Evolutionary conservation across 1,140 invertebrate species (phyloP).

Genomic region (Nasonia vitripennis): DNA sequence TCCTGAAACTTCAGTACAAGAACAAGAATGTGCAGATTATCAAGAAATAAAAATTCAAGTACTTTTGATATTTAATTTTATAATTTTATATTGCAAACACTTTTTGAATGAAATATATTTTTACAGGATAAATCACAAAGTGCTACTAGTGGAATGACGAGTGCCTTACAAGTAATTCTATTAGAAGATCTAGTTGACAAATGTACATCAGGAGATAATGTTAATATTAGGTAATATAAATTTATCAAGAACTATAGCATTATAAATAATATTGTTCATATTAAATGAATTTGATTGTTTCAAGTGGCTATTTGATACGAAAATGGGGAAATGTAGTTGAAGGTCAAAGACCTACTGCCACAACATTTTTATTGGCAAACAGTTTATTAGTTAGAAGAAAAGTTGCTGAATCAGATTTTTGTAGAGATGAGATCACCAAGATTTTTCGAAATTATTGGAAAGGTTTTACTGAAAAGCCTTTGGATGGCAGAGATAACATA

Average conservation of each 20-base stretch:
- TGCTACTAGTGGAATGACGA: conserved; percentile 56
- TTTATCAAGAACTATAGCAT: conserved; percentile 12
- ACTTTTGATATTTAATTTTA: conserved; percentile 36
- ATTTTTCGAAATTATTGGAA: conserved; percentile 88
- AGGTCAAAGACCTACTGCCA: conserved; percentile 79
- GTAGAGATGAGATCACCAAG: conserved; percentile 78
- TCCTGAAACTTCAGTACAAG: conserved; percentile 75
- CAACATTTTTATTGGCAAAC: conserved; percentile 68
- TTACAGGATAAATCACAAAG: conserved; percentile 62
- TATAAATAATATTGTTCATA: conserved; percentile 15
- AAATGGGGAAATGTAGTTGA: conserved; percentile 81
- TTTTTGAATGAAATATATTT: conserved; percentile 30
- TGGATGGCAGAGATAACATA: conserved; percentile 87
- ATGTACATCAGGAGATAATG: conserved; percentile 93
- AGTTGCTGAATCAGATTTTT: conserved; percentile 64
- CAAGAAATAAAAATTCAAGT: conserved; percentile 93
- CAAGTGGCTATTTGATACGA: conserved; percentile 85
- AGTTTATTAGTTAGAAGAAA: conserved; percentile 67
- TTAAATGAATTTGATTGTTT: conserved; percentile 51
- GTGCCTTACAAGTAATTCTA: conserved; percentile 77
- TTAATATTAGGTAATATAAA: conserved; percentile 83
- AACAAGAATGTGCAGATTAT: conserved; percentile 87
- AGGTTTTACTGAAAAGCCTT: conserved; percentile 77
- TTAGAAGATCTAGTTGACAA: conserved; percentile 91
- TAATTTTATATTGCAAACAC: conserved; percentile 2